These are phyloP conservation scores for Nycticorax nycticorax DNA, from an alignment of 2,113 vertebrate species.

Conservation along the genomic window DNA sequence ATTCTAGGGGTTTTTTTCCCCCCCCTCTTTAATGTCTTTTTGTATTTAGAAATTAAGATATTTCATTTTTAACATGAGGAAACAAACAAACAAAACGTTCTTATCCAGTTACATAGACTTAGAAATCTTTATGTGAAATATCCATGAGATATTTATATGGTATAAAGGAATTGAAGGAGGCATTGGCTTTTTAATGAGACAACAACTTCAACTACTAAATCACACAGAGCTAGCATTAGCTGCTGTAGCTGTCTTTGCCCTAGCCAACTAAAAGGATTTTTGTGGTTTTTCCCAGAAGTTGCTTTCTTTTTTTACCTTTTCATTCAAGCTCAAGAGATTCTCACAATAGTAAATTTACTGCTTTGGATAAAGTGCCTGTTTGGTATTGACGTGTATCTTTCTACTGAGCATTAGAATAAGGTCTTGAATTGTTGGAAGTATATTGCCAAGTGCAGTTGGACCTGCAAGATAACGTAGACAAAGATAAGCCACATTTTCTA, in stretches of 20 bases:
- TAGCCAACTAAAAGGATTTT: background rate
- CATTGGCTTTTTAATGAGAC: background rate
- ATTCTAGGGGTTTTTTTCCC: background rate
- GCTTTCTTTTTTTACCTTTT: background rate
- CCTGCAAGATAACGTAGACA: background rate
- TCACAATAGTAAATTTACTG: background rate
- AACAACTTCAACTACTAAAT: background rate
- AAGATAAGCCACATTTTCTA: background rate
- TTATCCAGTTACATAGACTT: background rate
- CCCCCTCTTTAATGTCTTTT: background rate
- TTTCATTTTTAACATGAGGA: background rate
- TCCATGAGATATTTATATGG: background rate
- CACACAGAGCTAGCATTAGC: background rate
- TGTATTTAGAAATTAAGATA: background rate
- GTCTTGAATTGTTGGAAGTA: background rate
- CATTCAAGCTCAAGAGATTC: background rate
- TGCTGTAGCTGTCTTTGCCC: background rate
- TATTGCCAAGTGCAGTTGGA: background rate
- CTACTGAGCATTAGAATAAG: background rate
- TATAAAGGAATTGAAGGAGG: background rate
- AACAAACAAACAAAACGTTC: background rate
- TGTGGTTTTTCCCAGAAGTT: rapidly evolving
- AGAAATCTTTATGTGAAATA: background rate
- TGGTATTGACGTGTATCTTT: background rate
- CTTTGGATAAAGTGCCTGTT: background rate